Evolutionary conservation across 64 coral and sea anemone species (phyloP).

Genomic region (Astreopora myriophthalma): DNA sequence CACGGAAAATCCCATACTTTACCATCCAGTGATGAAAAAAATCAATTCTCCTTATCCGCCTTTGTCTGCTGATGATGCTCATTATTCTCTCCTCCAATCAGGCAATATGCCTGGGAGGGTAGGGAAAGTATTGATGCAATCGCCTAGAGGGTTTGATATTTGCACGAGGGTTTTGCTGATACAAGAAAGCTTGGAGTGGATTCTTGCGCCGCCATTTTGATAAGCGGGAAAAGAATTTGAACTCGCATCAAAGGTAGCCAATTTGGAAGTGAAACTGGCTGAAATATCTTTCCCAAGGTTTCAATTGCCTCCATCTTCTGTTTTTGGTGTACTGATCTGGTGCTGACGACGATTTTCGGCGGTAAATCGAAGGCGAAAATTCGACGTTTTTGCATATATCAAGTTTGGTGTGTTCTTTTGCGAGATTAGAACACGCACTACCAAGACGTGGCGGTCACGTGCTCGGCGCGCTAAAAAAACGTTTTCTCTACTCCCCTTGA

Average conservation of each 20-base stretch:
- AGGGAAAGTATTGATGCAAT: conserved; percentile 79
- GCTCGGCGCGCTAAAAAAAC: conserved; percentile 86
- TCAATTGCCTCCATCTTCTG: conserved; percentile 70
- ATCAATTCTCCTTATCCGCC: conserved; percentile 56
- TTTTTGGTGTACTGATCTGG: not conserved
- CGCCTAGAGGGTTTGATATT: conserved; percentile 78
- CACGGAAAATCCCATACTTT: conserved; percentile 4
- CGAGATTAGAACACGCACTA: conserved; percentile 98
- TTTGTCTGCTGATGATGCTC: conserved; percentile 68
- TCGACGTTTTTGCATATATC: conserved; percentile 97
- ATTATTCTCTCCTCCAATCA: conserved; percentile 81
- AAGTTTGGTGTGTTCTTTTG: conserved; percentile 93
- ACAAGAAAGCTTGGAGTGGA: conserved; percentile 90
- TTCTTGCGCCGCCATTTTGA: conserved; percentile 96
- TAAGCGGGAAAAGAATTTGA: conserved; percentile 72
- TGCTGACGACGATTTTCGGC: not conserved
- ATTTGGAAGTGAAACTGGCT: conserved; percentile 14
- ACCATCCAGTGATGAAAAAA: not conserved
- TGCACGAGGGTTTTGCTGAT: conserved; percentile 89
- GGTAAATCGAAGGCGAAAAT: conserved; percentile 71
- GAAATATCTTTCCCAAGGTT: conserved; percentile 65
- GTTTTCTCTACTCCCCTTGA: conserved; percentile 77
- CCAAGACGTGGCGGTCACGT: conserved; percentile 99
- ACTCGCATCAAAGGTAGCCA: conserved; percentile 56
- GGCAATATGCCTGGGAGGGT: conserved; percentile 64